phyloP scores from a whole-genome alignment of 2,113 vertebrate genomes.

The Chaetops frenatus region DNA sequence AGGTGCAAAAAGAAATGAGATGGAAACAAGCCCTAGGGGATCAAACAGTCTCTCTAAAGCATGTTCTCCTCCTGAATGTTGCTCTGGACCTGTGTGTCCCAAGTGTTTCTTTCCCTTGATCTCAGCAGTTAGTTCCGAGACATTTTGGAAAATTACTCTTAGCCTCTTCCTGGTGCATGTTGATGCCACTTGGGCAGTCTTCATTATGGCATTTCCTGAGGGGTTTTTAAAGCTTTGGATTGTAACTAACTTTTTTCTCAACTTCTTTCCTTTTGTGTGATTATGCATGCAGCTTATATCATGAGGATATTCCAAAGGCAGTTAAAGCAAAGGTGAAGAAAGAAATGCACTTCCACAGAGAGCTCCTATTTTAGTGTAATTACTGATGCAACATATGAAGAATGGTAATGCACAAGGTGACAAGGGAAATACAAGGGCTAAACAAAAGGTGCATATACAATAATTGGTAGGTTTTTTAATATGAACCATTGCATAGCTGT shows the following conservation, averaged over 20 bases:
- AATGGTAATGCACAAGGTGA: background rate
- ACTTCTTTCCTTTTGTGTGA: background rate
- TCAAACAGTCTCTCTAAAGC: background rate
- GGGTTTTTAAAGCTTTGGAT: background rate
- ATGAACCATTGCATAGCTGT: background rate
- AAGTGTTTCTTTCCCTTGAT: background rate
- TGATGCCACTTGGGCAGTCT: background rate
- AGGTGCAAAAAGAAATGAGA: background rate
- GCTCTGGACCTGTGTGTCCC: background rate
- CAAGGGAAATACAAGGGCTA: background rate
- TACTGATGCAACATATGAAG: background rate
- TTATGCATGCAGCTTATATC: background rate
- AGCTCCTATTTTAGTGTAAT: background rate
- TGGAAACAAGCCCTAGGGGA: slow-evolving; percentile 14
- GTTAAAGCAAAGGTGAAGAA: background rate
- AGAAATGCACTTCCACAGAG: background rate
- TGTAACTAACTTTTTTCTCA: background rate
- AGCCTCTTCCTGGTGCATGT: background rate
- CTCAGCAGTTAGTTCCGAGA: background rate
- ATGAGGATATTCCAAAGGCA: background rate
- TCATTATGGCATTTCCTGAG: background rate
- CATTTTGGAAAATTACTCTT: background rate
- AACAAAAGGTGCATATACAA: background rate
- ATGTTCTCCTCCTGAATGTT: background rate
- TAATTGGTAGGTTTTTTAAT: background rate